phyloP scores from a whole-genome alignment of 2,113 vertebrate species.

The Sula dactylatra region DNA sequence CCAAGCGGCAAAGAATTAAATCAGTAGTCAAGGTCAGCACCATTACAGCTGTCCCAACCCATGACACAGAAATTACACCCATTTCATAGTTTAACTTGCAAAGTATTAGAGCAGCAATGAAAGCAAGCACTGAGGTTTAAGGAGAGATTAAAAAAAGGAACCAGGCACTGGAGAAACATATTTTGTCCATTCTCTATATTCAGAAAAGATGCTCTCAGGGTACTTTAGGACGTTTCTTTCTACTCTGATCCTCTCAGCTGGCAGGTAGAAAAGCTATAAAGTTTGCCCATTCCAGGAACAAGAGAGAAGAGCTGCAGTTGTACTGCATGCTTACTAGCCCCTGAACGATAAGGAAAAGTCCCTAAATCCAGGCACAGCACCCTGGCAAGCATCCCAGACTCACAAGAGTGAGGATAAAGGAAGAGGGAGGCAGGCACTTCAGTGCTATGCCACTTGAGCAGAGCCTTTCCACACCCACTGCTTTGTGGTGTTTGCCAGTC shows the following conservation, averaged over 20 bases:
- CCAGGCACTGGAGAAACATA: neutral
- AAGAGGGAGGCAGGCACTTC: neutral
- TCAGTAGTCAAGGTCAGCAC: slow-evolving; percentile 7
- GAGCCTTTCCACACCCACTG: neutral
- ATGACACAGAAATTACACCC: neutral
- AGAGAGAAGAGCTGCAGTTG: neutral
- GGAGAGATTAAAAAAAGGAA: neutral
- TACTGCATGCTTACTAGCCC: neutral
- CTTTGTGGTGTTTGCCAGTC: neutral
- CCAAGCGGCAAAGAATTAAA: slow-evolving; percentile 19
- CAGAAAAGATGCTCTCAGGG: neutral
- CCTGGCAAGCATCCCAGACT: neutral
- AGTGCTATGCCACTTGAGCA: neutral
- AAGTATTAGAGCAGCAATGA: neutral
- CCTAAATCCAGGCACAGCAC: neutral
- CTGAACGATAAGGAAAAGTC: neutral
- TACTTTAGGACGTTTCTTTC: neutral
- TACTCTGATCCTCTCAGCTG: neutral
- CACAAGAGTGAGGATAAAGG: neutral
- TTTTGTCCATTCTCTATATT: neutral
- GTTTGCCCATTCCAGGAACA: neutral
- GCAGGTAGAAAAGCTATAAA: neutral
- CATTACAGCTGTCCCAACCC: neutral
- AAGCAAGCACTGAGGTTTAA: neutral
- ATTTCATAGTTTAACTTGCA: neutral